Conservation (phyloP, 2,888 invertebrate species). For the Drosophila pseudotalamancana region DNA sequence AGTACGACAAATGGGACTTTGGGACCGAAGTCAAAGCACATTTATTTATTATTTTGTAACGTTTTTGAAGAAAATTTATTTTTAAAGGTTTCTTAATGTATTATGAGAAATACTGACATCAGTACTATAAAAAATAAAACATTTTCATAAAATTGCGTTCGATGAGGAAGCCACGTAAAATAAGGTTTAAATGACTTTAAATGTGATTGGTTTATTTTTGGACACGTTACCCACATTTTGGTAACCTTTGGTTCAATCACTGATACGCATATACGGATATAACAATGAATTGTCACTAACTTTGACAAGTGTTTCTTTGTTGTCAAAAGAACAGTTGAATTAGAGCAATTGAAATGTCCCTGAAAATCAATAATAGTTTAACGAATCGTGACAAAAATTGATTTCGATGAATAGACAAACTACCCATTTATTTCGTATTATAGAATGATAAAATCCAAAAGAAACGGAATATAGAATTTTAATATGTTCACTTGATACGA, state of each 20-base stretch:
- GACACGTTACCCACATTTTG: constrained; percentile 12
- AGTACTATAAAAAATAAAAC: no score
- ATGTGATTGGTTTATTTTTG: constrained; percentile 28
- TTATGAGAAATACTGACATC: background rate
- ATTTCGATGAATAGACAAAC: constrained; percentile 18
- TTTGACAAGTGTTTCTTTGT: background rate
- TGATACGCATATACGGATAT: background rate
- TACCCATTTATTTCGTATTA: no score
- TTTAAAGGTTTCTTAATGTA: constrained; percentile 20
- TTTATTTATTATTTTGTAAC: background rate
- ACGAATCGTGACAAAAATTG: constrained; percentile 7
- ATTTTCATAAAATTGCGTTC: no score
- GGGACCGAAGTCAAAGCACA: constrained; percentile 8
- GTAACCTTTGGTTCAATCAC: constrained; percentile 17
- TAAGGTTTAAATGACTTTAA: constrained; percentile 15
- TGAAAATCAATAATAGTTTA: constrained; percentile 29
- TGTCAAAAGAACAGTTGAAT: constrained; percentile 1
- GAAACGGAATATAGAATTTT: no score
- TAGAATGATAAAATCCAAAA: no score
- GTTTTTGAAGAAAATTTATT: no score
- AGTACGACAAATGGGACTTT: constrained; percentile 57
- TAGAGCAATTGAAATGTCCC: constrained; percentile 11
- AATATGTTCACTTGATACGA: no score
- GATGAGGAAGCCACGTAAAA: background rate
- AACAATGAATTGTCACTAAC: background rate